phyloP scores from a whole-genome alignment of 2,888 invertebrate genomes.

The Hyppa rectilinea region DNA sequence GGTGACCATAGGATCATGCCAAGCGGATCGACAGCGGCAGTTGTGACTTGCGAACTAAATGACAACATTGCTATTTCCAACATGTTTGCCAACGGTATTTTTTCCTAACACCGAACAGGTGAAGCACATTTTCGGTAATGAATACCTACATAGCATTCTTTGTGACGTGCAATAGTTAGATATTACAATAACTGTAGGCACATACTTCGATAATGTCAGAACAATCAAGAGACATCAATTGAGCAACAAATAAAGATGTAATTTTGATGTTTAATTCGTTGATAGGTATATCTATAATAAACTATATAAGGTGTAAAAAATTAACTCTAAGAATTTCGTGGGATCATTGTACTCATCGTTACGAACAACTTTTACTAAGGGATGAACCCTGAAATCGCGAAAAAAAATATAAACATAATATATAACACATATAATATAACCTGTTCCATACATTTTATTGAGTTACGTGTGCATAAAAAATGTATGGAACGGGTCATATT shows the following conservation, averaged over 20 bases:
- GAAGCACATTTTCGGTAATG: slow-evolving; percentile 20
- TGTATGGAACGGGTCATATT: too few relatives aligned
- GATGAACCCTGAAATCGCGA: too few relatives aligned
- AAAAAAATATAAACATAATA: too few relatives aligned
- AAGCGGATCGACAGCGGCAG: slow-evolving; percentile 44
- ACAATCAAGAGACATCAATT: not conserved
- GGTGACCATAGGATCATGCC: slow-evolving; percentile 49
- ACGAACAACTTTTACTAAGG: too few relatives aligned
- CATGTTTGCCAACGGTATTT: slow-evolving; percentile 31
- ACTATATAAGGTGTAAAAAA: too few relatives aligned
- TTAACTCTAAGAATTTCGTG: too few relatives aligned
- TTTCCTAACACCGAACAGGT: slow-evolving; percentile 28
- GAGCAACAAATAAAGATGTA: not conserved
- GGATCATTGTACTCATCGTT: too few relatives aligned
- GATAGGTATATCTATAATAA: not conserved
- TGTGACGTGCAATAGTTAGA: not conserved
- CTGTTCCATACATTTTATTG: too few relatives aligned
- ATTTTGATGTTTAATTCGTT: not conserved
- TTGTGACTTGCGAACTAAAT: slow-evolving; percentile 44
- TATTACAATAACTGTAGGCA: not conserved
- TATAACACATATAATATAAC: too few relatives aligned
- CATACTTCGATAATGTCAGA: not conserved
- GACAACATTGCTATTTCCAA: slow-evolving; percentile 29
- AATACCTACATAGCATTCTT: not conserved
- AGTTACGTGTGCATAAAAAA: too few relatives aligned